Evolutionary conservation across 2,797 vertebrate genomes (phyloP), one percentile per base, ranked within the genome.

Genomic region (Onychomys torridus): DNA sequence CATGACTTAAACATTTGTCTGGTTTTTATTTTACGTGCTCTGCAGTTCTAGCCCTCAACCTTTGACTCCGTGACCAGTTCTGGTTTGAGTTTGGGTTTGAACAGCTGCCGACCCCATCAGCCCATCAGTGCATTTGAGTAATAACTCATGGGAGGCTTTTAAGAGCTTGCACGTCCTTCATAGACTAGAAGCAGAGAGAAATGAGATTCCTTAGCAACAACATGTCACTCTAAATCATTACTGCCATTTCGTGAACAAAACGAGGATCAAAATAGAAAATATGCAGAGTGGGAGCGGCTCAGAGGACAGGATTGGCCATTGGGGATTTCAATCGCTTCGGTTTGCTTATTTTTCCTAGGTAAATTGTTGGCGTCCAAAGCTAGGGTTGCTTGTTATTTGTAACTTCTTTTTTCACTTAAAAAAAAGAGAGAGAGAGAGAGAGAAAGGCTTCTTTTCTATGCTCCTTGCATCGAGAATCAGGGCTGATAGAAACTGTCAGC

Each of bases 51-150:
- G 90, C 67, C 63, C 61, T 94, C 96, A 95, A 7, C 97, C 91
- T 90, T 4, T 91, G 95, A 95, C 67, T 97, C 91, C 96, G n/a
- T 87, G 85, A 43, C 65, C 65, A 92, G 11, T 82, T 59, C 96
- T 95, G 88, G 63, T 96, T 96, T 59, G 97, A 92, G 91, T 92
- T 85, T 95, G 95, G 96, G 91, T 97, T 97, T 97, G 95, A 97
- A 97, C 95, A 98, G 96, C 96, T 96, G 78, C 97, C 96, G 82
- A 82, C 95, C 7, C 4, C 95, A 46, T 91, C 78, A 87, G 94
- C 34, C 37, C 91, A 76, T 81, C 21, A 1, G 49, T 69, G 46
- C 34, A 0, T 16, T 11, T 61, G 78, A 94, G 97, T 86, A 93
- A 87, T 97, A 92, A 78, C 96, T 97, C 29, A 0, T 23, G 40